phyloP scores from a whole-genome alignment of 2,888 invertebrate genomes.

The Stenoptilia bipunctidactyla region DNA sequence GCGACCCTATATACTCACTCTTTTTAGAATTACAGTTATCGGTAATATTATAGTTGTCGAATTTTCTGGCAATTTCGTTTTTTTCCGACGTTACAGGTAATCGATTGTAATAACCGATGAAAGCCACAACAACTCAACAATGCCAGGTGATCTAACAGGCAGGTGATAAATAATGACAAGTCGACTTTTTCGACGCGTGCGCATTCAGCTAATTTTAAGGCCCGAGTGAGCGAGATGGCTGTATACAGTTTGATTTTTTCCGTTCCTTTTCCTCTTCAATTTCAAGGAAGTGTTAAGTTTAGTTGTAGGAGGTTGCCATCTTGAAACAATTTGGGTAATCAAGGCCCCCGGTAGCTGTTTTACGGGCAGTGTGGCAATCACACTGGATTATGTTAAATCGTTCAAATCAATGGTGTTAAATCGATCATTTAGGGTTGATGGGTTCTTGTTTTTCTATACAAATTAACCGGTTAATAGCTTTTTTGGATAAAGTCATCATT shows the following conservation, averaged over 20 bases:
- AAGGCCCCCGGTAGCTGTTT: slow-evolving; percentile 24
- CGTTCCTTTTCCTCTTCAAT: too few species aligned
- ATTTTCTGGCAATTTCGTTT: too few species aligned
- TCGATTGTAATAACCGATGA: background rate
- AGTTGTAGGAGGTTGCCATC: too few species aligned
- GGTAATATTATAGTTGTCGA: too few species aligned
- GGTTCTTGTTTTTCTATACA: slow-evolving; percentile 19
- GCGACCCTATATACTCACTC: too few species aligned
- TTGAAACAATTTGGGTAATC: slow-evolving; percentile 20
- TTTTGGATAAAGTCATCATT: too few species aligned
- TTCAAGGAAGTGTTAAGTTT: too few species aligned
- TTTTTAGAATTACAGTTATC: too few species aligned
- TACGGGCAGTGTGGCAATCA: slow-evolving; percentile 37
- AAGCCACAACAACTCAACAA: background rate
- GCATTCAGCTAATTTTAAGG: slow-evolving; percentile 16
- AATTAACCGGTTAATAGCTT: slow-evolving; percentile 3
- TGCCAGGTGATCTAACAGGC: slow-evolving; percentile 17
- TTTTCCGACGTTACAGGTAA: background rate
- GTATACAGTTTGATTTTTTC: too few species aligned
- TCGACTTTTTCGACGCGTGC: slow-evolving; percentile 53
- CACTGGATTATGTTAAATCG: slow-evolving; percentile 32
- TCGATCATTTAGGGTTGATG: slow-evolving; percentile 39
- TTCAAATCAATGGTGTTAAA: slow-evolving; percentile 48
- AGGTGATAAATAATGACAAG: slow-evolving; percentile 35
- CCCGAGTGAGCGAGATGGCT: too few species aligned